These are phyloP conservation scores for Apotomis betuletana DNA, from an alignment of 2,888 invertebrate genomes.

Conservation along the genomic window DNA sequence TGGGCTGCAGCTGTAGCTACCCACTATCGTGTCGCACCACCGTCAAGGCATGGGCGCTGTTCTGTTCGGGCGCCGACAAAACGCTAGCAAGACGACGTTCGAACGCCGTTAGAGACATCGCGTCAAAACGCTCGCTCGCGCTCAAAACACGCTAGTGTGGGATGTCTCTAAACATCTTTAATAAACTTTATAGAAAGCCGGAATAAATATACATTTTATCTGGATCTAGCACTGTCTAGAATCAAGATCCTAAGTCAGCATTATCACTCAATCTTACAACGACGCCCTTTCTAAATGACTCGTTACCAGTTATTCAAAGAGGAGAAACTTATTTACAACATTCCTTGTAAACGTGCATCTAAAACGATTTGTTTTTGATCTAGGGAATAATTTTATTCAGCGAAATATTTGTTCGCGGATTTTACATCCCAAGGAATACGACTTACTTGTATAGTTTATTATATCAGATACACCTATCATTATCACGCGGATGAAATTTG, in stretches of 20 bases:
- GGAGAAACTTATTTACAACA: slow-evolving; percentile 26
- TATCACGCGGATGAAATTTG: too few species aligned
- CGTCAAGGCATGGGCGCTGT: too few species aligned
- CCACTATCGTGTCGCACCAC: too few species aligned
- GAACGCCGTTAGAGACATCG: too few species aligned
- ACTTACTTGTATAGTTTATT: too few species aligned
- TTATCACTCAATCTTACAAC: slow-evolving; percentile 28
- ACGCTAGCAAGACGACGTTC: too few species aligned
- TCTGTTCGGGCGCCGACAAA: too few species aligned
- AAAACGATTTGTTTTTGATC: slow-evolving; percentile 12
- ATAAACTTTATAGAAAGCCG: slow-evolving; percentile 28
- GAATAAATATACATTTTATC: slow-evolving; percentile 27
- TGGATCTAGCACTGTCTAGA: slow-evolving; percentile 29
- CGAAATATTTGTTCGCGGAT: neutral
- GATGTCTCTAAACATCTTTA: neutral
- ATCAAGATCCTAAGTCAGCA: slow-evolving; percentile 30
- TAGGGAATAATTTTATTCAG: slow-evolving; percentile 4
- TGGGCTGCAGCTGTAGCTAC: too few species aligned
- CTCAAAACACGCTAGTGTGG: neutral
- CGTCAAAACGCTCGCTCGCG: too few species aligned
- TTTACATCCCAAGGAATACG: neutral
- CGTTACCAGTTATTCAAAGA: slow-evolving; percentile 30
- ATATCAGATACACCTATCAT: too few species aligned
- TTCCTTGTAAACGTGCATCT: slow-evolving; percentile 28
- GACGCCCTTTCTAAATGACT: slow-evolving; percentile 32